Conservation (phyloP, 2,797 vertebrate species). For the Buphagus erythrorhynchus region DNA sequence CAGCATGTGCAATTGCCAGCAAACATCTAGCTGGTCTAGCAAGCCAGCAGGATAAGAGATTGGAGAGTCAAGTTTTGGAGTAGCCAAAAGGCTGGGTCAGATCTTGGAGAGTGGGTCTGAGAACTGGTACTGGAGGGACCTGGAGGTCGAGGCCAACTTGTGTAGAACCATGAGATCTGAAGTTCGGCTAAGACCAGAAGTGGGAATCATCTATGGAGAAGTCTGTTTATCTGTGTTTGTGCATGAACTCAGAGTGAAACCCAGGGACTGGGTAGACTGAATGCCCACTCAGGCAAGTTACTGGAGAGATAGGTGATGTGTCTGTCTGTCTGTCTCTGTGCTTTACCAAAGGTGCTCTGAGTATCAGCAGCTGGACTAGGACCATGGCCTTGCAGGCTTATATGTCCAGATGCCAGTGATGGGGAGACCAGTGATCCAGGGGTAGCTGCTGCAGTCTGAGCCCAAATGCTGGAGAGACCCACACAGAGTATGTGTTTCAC, state of each 20-base stretch:
- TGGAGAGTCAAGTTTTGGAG: background rate
- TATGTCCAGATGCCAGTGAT: background rate
- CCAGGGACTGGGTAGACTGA: background rate
- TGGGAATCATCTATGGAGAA: background rate
- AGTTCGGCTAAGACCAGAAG: background rate
- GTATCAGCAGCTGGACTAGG: background rate
- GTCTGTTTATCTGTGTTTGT: background rate
- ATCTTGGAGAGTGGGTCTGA: background rate
- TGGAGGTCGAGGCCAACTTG: background rate
- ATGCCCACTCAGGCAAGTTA: background rate
- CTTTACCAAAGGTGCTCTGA: background rate
- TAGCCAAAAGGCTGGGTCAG: background rate
- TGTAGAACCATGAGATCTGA: background rate
- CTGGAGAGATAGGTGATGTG: background rate
- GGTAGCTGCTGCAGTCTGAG: background rate
- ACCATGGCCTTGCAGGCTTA: fast-evolving
- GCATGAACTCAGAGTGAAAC: background rate
- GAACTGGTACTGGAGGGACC: background rate
- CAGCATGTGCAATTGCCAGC: background rate
- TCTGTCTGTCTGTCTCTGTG: background rate
- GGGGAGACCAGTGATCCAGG: background rate
- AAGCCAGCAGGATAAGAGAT: background rate
- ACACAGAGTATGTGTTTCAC: background rate
- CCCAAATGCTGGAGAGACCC: background rate
- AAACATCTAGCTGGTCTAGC: background rate